Evolutionary conservation across 2,888 invertebrate species (phyloP).

Genomic region (Antheraea yamamai): DNA sequence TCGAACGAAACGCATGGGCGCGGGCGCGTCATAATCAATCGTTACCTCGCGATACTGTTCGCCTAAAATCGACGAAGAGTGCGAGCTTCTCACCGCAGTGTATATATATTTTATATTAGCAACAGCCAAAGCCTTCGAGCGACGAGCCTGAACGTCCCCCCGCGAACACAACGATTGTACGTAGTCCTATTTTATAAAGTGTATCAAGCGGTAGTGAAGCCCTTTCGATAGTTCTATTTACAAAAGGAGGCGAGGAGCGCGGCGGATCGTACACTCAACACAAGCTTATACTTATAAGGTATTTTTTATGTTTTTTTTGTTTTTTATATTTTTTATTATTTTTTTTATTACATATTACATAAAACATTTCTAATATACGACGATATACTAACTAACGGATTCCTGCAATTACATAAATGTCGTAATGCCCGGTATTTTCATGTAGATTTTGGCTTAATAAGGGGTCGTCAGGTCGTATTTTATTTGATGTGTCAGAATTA

Average conservation of each 20-base stretch:
- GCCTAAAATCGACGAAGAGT: neutral
- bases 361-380: conserved; percentile 48
- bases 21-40: neutral
- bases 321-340: conserved; percentile 42
- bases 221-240: conserved; percentile 61
- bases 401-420: conserved; percentile 40
- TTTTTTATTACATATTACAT: conserved; percentile 38
- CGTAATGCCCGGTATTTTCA: conserved; percentile 45
- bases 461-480: conserved; percentile 35
- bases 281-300: conserved; percentile 62
- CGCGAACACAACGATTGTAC: conserved; percentile 43
- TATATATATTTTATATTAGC: conserved; percentile 5
- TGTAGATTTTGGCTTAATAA: conserved; percentile 38
- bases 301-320: conserved; percentile 34
- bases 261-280: conserved; percentile 53
- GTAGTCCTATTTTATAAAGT: conserved; percentile 66
- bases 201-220: conserved; percentile 70
- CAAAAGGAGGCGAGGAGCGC: conserved; percentile 55
- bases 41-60: neutral
- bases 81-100: neutral
- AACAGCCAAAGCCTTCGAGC: conserved; percentile 46
- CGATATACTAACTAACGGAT: conserved; percentile 42
- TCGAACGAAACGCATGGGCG: neutral
- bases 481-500: conserved; percentile 30
- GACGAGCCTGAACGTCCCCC: conserved; percentile 41